These are phyloP conservation scores for Ibycter americanus DNA, from an alignment of 2,797 vertebrate species.

Conservation along the genomic window DNA sequence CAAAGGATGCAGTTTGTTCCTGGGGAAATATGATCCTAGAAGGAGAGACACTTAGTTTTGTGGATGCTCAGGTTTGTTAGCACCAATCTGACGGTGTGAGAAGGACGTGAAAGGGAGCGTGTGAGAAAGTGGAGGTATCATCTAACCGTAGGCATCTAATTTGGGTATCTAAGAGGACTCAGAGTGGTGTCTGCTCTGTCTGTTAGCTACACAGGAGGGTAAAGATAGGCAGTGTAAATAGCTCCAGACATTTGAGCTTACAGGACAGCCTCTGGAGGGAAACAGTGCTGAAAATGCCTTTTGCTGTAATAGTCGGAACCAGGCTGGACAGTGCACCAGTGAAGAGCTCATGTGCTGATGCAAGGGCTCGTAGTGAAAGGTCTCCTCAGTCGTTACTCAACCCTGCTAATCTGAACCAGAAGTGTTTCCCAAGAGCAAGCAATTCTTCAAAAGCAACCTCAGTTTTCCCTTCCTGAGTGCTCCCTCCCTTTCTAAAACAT, in stretches of 20 bases:
- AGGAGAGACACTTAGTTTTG: background rate
- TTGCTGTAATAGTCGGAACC: background rate
- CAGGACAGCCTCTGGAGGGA: background rate
- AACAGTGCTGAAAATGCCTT: background rate
- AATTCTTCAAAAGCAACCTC: background rate
- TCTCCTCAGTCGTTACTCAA: background rate
- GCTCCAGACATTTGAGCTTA: background rate
- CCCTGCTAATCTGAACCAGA: background rate
- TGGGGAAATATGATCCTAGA: background rate
- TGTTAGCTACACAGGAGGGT: background rate
- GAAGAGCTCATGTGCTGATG: background rate
- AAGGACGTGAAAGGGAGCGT: background rate
- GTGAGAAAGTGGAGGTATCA: background rate
- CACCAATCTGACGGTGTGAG: background rate
- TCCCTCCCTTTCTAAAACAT: background rate
- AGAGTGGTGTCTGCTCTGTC: background rate
- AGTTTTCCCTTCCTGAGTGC: background rate
- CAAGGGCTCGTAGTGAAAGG: rapidly evolving
- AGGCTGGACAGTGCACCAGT: background rate
- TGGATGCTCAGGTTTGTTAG: background rate
- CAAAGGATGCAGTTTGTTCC: background rate
- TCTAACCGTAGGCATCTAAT: background rate
- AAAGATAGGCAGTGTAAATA: constrained; percentile 17
- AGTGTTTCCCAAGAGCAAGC: background rate
- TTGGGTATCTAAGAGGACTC: background rate